Evolutionary conservation across 2,797 vertebrate genomes (phyloP).

Genomic region (Gorsachius magnificus): DNA sequence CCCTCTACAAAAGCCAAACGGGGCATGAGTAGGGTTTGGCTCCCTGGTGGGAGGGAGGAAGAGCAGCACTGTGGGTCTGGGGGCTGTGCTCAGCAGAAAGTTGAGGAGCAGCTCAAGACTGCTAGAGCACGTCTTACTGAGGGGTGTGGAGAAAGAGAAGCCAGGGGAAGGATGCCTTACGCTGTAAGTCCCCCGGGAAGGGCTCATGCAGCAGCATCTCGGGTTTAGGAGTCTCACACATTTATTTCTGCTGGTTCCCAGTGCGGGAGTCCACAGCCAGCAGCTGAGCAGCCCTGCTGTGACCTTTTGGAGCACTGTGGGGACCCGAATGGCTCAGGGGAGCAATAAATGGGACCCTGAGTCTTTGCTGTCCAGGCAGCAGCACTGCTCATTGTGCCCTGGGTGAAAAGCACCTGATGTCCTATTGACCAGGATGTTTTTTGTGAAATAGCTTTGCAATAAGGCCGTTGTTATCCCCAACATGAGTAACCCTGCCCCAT

Average conservation of each 20-base stretch:
- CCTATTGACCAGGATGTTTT: accelerated
- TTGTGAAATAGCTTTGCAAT: not conserved
- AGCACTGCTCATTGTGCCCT: not conserved
- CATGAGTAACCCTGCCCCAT: accelerated
- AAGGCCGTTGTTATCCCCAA: not conserved
- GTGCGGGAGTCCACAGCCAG: accelerated
- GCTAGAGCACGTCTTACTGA: not conserved
- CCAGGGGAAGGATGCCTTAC: not conserved
- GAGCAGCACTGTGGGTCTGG: accelerated
- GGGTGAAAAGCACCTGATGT: accelerated
- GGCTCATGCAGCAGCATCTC: accelerated
- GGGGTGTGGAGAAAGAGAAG: not conserved
- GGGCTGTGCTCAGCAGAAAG: not conserved
- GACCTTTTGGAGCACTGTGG: not conserved
- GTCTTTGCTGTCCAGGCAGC: no score
- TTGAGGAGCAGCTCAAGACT: not conserved
- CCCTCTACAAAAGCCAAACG: not conserved
- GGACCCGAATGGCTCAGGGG: accelerated
- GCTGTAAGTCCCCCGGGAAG: not conserved
- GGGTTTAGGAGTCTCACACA: accelerated
- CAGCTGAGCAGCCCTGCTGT: no score
- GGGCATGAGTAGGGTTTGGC: accelerated
- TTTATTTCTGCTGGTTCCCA: accelerated
- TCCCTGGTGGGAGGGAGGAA: not conserved
- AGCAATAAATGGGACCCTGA: accelerated